Evolutionary conservation across 2,888 invertebrate species (phyloP).

Genomic region (Volucella zonaria): DNA sequence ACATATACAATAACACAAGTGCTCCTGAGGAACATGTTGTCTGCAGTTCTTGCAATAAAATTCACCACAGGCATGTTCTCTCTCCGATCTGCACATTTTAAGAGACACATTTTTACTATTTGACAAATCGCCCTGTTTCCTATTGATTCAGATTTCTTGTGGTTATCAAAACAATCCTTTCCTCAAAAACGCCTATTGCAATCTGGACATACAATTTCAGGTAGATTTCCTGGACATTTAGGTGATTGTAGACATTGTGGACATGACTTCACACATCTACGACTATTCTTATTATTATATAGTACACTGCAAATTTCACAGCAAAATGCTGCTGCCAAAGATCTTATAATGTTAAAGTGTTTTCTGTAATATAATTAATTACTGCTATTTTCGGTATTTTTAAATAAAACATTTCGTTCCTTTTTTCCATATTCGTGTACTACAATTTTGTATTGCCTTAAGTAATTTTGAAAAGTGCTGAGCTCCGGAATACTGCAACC

Average conservation of each 20-base stretch:
- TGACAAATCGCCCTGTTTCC: background rate
- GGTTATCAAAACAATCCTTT: background rate
- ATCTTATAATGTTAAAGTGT: background rate
- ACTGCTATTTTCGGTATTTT: background rate
- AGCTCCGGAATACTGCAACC: slow-evolving; percentile 6
- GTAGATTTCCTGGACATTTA: background rate
- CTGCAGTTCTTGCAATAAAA: no score
- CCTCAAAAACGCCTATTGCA: background rate
- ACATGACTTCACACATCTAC: background rate
- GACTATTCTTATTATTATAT: background rate
- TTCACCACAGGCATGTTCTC: no score
- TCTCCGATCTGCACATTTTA: no score
- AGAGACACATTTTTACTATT: background rate
- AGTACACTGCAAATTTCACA: background rate
- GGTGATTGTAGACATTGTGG: slow-evolving; percentile 14
- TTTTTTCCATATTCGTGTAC: slow-evolving; percentile 1
- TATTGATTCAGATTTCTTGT: background rate
- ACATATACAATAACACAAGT: no score
- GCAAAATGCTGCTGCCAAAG: slow-evolving; percentile 1
- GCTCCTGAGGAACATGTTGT: no score
- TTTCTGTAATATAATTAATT: background rate
- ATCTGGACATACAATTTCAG: background rate
- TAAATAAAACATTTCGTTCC: background rate
- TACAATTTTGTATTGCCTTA: background rate
- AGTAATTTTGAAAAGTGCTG: background rate